These are phyloP conservation scores for Microctenopoma stevenorrisi DNA, from an alignment of 2,797 vertebrate species.

Conservation along the genomic window DNA sequence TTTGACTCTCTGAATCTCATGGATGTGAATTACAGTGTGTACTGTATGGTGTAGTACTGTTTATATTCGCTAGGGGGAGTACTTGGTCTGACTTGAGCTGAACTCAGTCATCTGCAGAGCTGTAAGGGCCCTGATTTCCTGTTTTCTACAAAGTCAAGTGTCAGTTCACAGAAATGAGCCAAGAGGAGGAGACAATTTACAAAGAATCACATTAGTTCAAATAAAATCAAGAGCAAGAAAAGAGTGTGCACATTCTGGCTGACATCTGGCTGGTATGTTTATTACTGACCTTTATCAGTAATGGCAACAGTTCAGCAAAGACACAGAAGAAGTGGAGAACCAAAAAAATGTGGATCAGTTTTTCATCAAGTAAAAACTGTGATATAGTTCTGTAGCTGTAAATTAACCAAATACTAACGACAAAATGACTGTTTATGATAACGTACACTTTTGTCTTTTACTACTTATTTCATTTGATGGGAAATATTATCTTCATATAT, in stretches of 20 bases:
- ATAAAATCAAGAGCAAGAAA: background rate
- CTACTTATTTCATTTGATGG: background rate
- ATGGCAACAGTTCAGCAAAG: background rate
- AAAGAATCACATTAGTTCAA: background rate
- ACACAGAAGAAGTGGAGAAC: background rate
- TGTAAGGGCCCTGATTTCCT: background rate
- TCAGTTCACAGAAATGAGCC: background rate
- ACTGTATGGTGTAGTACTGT: conserved; percentile 21
- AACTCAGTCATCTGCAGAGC: background rate
- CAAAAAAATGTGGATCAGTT: background rate
- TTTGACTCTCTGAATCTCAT: too few relatives aligned
- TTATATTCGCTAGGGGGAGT: conserved; percentile 65
- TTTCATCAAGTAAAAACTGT: background rate
- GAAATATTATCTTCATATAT: background rate
- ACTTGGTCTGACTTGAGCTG: conserved; percentile 36
- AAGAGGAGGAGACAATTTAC: background rate
- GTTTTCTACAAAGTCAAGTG: background rate
- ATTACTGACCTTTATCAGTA: background rate
- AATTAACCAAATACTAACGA: background rate
- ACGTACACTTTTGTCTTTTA: background rate
- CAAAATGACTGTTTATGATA: background rate
- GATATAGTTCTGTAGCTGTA: background rate
- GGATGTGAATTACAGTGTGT: background rate
- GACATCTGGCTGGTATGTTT: background rate
- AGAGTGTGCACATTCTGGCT: too few relatives aligned